phyloP scores from a whole-genome alignment of 2,797 vertebrate species.

The Borostomias antarcticus region DNA sequence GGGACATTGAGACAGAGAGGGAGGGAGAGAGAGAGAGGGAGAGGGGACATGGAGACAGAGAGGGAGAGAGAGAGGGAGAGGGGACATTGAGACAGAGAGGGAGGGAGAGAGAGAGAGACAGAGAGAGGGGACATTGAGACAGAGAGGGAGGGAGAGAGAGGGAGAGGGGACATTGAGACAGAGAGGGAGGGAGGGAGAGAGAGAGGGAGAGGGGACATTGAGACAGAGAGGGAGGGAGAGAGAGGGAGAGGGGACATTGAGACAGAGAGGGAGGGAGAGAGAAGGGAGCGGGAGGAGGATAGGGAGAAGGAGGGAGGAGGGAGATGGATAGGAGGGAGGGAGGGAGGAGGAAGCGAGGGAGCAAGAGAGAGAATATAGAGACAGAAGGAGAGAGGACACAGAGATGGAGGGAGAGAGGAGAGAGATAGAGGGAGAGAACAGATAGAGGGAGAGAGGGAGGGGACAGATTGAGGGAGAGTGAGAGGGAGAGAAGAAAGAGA shows the following conservation, averaged over 20 bases:
- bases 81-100: too few species aligned
- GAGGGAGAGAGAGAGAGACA: too few species aligned
- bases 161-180: background rate
- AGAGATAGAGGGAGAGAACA: background rate
- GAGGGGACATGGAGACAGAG: too few species aligned
- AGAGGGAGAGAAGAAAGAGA: too few species aligned
- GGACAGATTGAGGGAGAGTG: background rate
- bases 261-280: background rate
- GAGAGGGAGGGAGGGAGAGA: background rate
- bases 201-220: background rate
- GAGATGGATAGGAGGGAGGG: background rate
- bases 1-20: too few species aligned
- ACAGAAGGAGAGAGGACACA: background rate
- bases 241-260: too few species aligned
- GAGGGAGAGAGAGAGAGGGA: too few species aligned
- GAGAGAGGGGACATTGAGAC: too few species aligned
- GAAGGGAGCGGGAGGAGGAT: too few species aligned
- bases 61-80: too few species aligned
- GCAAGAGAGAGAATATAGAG: background rate
- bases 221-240: too few species aligned
- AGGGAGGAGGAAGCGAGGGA: background rate
- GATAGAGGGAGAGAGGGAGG: background rate
- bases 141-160: background rate
- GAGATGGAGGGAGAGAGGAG: background rate
- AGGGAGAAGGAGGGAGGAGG: background rate